Base-by-base conservation (phyloP, 2,113 vertebrate species). In the Hydrolagus affinis region DNA sequence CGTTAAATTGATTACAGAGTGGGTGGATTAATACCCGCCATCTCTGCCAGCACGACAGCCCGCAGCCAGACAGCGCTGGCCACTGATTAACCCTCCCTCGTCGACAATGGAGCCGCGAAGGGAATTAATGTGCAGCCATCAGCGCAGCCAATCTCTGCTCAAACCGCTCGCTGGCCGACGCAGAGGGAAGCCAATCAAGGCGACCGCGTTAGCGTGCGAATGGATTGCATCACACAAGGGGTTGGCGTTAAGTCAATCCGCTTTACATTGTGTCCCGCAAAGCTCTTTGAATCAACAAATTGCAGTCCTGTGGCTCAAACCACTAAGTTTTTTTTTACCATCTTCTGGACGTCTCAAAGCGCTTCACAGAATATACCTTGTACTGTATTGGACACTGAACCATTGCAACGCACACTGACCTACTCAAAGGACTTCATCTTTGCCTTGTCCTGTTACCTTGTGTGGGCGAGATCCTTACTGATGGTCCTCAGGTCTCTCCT, bases 391-490 rank as follows among this genome's bases (percentile, higher is more conserved):
- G 44, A 6, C 44, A 44, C 6, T 6, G 44, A 44, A 44, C 6
- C 44, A 44, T 44, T 44, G 44, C 44, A 44, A 44, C 66, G 59
- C 60, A 32, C 78, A 66, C 8, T 68, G 78, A 32, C 25, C 8
- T 17, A 32, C 15, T 21, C 14, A 11, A 12, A 14, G 23, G 25
- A n/a, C 25, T 59, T 64, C 1, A 17, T 12, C 14, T 44, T 80
- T 15, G 19, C 28, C 59, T 17, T 17, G 23, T 25, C 3, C 25
- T 87, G 91, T 92, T 88, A 95, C 94, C 93, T 91, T 86, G 92
- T 91, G 1, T 64, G 88, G 23, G 60, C 57, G 0, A 94, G 90
- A 86, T 93, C 89, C 86, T 89, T 91, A 85, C 87, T 89, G 28
- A 91, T 89, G 88, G 87, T 90, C 57, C 44, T 85, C 85, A 90